Evolutionary conservation across 2,888 invertebrate genomes (phyloP).

Genomic region (Coleophora deauratella): DNA sequence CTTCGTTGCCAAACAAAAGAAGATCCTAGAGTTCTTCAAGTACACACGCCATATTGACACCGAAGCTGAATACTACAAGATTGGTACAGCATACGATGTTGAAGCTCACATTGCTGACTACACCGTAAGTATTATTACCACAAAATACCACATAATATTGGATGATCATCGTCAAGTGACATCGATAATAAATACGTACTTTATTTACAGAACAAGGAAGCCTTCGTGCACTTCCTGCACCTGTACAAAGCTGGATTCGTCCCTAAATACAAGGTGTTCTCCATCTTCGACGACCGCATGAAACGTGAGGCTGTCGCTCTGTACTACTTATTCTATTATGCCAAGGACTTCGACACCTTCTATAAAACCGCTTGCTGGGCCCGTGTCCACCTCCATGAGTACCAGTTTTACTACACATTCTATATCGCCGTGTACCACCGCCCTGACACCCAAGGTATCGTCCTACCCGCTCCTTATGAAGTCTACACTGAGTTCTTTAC

Average conservation of each 20-base stretch:
- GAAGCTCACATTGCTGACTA: constrained; percentile 49
- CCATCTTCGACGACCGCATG: constrained; percentile 57
- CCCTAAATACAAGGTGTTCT: constrained; percentile 64
- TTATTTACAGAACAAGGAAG: constrained; percentile 47
- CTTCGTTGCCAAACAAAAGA: constrained; percentile 14
- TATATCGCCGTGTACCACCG: constrained; percentile 75
- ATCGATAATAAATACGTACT: too few relatives aligned
- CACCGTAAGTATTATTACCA: constrained; percentile 35
- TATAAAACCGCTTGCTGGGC: constrained; percentile 73
- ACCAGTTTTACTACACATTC: constrained; percentile 76
- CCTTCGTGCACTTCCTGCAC: constrained; percentile 53
- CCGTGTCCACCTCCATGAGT: constrained; percentile 74
- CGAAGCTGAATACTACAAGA: constrained; percentile 46
- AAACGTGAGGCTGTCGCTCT: constrained; percentile 65
- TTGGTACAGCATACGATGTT: constrained; percentile 43
- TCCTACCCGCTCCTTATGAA: constrained; percentile 79
- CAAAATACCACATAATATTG: neutral
- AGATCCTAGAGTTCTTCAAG: constrained; percentile 41
- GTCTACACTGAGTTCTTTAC: constrained; percentile 78
- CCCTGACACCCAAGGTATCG: constrained; percentile 69
- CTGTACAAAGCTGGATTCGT: constrained; percentile 57
- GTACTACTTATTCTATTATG: constrained; percentile 73
- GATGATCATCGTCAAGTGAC: too few relatives aligned
- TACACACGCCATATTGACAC: constrained; percentile 45
- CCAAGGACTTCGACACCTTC: constrained; percentile 76